phyloP scores from a whole-genome alignment of 1,140 invertebrate genomes.

The Elymnias hypermnestra region DNA sequence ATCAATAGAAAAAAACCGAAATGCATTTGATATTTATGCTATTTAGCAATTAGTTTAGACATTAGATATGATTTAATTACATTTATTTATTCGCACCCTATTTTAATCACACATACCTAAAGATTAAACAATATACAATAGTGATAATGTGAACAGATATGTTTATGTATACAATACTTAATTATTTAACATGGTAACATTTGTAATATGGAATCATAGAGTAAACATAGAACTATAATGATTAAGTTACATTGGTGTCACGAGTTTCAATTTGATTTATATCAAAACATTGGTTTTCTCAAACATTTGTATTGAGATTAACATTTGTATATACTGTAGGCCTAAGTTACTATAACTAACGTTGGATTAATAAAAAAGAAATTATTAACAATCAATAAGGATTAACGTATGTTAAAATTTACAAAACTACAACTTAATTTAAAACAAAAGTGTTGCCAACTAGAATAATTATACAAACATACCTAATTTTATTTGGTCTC shows the following conservation, averaged over 20 bases:
- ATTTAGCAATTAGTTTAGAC: conserved; percentile 7
- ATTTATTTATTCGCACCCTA: conserved; percentile 42
- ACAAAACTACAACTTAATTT: conserved; percentile 65
- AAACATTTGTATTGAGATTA: background rate
- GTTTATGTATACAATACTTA: conserved; percentile 49
- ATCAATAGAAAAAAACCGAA: conserved; percentile 7
- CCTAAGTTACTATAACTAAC: conserved; percentile 2
- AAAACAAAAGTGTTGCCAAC: conserved; percentile 51
- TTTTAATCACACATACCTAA: conserved; percentile 52
- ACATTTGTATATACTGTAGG: too few relatives aligned
- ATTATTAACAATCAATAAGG: conserved; percentile 12
- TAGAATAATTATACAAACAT: conserved; percentile 55
- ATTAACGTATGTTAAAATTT: conserved; percentile 62
- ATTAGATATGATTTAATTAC: conserved; percentile 43
- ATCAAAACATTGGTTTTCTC: background rate
- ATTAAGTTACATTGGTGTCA: background rate
- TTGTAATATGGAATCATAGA: conserved; percentile 41
- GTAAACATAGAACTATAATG: background rate
- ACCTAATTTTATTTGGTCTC: conserved; percentile 74
- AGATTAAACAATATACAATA: conserved; percentile 60
- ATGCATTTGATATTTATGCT: conserved; percentile 15
- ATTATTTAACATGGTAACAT: conserved; percentile 68
- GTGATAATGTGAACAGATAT: conserved; percentile 64
- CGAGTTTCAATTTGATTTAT: background rate
- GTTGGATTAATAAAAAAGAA: background rate